Base-by-base conservation (phyloP, 2,888 invertebrate genomes). In the Litoditis marina region DNA sequence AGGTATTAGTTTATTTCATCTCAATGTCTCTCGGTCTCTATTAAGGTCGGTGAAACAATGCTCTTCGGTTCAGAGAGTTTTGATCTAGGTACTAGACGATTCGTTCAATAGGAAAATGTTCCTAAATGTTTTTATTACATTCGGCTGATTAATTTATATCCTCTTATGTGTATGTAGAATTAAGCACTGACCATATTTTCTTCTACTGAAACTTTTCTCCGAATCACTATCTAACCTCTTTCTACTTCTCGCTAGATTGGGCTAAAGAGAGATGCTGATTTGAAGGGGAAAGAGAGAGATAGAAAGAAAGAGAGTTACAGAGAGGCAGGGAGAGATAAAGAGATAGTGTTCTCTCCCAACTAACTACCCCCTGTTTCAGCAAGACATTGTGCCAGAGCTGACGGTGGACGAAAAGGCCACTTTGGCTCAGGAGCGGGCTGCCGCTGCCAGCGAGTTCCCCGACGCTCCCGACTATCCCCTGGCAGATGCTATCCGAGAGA, bases 401-500 rank as follows among this genome's bases (percentile, higher is more conserved):
- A 68, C 67, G 11, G 67, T 63, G 13, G 59, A 60, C 6, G 70
- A 70, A 39, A 61, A 66, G 25, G 54, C 46, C n/a, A 28, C 62
- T 30, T 27, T 63, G 53, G 67, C 66, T 32, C 64, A 63, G 59
- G 68, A 68, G 34, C 55, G 65, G 25, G 49, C 51, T 36, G 58
- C 65, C 5, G 46, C 30, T 13, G 34, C 31, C n/a, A 59, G 59
- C 16, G 61, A 60, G 22, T 46, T 69, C 7, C 67, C 69, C 19
- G 51, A 49, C 19, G 47, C 67, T 28, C 54, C 52, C 5, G 69
- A 69, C 46, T 68, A 64, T 56, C 72, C 72, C 4, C 63, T 72
- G 49, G 65, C 63, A 22, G 72, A 72, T 32, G 59, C 65, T n/a
- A 68, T 72, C n/a, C 30, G 39, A 8, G 69, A 72, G 47, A 7